Evolutionary conservation across 2,888 invertebrate species (phyloP).

Genomic region (Aphidoletes aphidimyza): DNA sequence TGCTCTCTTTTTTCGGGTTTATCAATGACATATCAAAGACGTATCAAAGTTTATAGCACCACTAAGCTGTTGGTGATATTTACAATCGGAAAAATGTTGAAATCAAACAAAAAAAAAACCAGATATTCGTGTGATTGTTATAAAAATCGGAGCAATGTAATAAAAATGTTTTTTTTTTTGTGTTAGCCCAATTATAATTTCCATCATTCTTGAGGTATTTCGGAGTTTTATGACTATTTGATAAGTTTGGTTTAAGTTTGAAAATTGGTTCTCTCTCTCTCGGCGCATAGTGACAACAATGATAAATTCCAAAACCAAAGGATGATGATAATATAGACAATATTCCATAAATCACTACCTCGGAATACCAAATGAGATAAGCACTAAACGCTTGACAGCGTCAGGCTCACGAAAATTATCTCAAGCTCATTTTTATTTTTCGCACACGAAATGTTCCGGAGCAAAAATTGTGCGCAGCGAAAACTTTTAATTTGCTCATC

Average conservation of each 20-base stretch:
- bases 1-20: not conserved
- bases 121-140: not conserved
- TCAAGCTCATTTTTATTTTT: not conserved
- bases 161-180: conserved; percentile 6
- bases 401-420: not conserved
- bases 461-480: not conserved
- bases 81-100: not conserved
- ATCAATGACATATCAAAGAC: not conserved
- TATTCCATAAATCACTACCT: conserved; percentile 22
- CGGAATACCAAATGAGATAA: not conserved
- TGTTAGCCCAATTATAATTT: not conserved
- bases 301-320: not conserved
- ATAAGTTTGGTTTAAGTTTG: not conserved
- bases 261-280: not conserved
- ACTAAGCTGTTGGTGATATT: not conserved
- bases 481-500: conserved; percentile 4
- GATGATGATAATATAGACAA: conserved; percentile 43
- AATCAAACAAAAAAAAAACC: not conserved
- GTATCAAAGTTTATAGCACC: not conserved
- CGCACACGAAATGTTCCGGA: not conserved
- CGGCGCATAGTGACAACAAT: not conserved
- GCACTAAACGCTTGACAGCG: not conserved
- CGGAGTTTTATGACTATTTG: not conserved
- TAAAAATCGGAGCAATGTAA: not conserved
- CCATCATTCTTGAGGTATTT: not conserved